Evolutionary conservation across 2,113 vertebrate genomes (phyloP).

Genomic region (Argyrosomus japonicus): DNA sequence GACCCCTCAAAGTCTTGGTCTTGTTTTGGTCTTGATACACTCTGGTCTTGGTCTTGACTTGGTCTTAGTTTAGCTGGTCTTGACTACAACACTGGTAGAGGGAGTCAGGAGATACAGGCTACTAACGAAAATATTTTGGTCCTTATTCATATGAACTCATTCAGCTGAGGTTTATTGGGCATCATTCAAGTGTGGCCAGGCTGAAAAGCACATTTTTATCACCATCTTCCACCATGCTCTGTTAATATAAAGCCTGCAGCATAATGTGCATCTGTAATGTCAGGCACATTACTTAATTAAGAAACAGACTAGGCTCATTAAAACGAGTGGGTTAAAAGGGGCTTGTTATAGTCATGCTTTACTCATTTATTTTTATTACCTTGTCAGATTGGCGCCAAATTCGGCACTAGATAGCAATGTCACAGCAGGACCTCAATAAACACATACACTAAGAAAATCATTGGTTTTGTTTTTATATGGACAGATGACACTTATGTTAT

Average conservation of each 20-base stretch:
- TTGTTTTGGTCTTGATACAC: too few species aligned
- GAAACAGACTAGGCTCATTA: not conserved
- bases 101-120: not conserved
- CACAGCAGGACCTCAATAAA: conserved; percentile 1
- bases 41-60: too few species aligned
- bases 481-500: not conserved
- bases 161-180: not conserved
- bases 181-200: not conserved
- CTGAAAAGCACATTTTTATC: not conserved
- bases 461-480: not conserved
- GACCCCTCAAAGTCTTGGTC: too few species aligned
- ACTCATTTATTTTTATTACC: not conserved
- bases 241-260: not conserved
- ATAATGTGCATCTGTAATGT: not conserved
- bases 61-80: too few species aligned
- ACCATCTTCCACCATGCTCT: not conserved
- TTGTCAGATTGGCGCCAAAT: not conserved
- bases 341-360: not conserved
- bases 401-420: accelerated
- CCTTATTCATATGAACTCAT: not conserved
- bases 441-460: not conserved
- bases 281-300: not conserved
- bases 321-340: not conserved
- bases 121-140: not conserved
- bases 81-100: not conserved